phyloP scores from a whole-genome alignment of 2,797 vertebrate species.

The Alectoris magna region DNA sequence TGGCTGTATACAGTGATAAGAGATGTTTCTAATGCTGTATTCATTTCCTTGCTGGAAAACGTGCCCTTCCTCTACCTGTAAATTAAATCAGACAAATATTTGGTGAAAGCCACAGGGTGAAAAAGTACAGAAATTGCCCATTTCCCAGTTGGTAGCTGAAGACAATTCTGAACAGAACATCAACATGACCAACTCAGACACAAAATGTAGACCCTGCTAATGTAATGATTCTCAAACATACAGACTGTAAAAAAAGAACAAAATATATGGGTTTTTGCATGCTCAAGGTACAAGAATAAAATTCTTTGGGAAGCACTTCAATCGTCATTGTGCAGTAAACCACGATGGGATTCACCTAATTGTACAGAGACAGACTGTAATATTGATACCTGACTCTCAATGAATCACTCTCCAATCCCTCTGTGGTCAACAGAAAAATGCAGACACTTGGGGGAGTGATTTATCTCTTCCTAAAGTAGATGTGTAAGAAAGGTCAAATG shows the following conservation, averaged over 20 bases:
- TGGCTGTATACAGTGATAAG: neutral
- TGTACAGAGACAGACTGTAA: neutral
- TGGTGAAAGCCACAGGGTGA: neutral
- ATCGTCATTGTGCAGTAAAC: neutral
- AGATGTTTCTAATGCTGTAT: neutral
- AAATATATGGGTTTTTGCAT: neutral
- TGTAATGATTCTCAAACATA: neutral
- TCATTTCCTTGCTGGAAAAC: neutral
- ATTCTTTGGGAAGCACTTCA: neutral
- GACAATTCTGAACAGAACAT: neutral
- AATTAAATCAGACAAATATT: slow-evolving; percentile 26
- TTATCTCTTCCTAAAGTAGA: slow-evolving; percentile 45
- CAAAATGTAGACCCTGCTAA: neutral
- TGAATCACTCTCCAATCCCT: neutral
- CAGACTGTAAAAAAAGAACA: neutral
- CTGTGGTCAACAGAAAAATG: slow-evolving; percentile 13
- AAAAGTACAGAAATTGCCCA: neutral
- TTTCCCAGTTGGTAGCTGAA: neutral
- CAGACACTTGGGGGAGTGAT: neutral
- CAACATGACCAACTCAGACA: neutral
- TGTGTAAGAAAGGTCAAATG: slow-evolving; percentile 49
- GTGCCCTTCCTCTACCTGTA: neutral
- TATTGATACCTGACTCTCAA: slow-evolving; percentile 6
- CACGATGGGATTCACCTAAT: neutral
- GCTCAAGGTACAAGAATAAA: neutral